Base-by-base conservation (phyloP, 2,113 vertebrate species). In the Corvus moneduloides region DNA sequence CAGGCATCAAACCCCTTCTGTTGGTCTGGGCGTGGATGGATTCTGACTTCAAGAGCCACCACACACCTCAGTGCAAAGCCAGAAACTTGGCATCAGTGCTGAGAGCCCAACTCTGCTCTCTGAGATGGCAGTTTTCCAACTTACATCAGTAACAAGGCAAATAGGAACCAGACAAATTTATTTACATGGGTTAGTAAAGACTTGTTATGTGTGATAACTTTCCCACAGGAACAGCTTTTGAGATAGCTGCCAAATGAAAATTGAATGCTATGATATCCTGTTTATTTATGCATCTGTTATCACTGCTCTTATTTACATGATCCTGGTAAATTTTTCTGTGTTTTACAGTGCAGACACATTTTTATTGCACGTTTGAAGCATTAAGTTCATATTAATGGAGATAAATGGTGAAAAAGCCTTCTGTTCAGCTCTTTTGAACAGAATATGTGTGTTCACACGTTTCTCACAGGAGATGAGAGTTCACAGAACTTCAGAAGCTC, bases 221-320 rank as follows among this genome's bases (percentile, higher is more conserved):
- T 84, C 79, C 88, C 89, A 86, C 33, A 92, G 73, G 86, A 94
- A 77, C 72, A 96, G 90, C 75, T 93, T 94, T 87, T 59, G 68
- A 94, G 75, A 86, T 59, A 80, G 79, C 51, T 96, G 92, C 90
- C 92, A 95, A 95, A 90, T 43, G 85, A 90, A 96, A 95, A 95
- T 48, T 48, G 67, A 93, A 74, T 77, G 83, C 30, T 13, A 24
- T 44, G 86, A 74, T 67, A 80, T 12, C 13, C 1, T 90, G 55
- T 93, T 93, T 96, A 74, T 94, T 94, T 96, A 95, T 93, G 79
- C 96, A 90, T 95, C 90, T 94, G 79, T 90, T 96, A 69, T 84
- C 86, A 59, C 85, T 84, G 68, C 68, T 92, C 92, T 88, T 97
- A 95, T 95, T 96, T 93, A 94, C 72, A 84, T 52, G 79, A 84